Conservation (phyloP, 2,888 invertebrate genomes). For the Agriopis aurantiaria region DNA sequence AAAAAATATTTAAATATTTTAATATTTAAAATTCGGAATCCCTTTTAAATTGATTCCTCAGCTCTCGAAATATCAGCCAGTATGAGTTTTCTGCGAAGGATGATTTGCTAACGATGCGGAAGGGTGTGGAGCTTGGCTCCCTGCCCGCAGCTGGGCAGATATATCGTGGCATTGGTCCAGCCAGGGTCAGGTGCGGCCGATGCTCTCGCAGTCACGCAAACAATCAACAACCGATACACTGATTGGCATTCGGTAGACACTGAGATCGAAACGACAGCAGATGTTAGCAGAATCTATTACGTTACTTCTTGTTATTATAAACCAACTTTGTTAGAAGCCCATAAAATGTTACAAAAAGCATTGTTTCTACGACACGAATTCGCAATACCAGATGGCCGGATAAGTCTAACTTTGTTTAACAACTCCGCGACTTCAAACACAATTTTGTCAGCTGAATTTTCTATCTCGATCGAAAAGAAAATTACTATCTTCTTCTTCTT, state of each 20-base stretch:
- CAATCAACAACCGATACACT: constrained; percentile 52
- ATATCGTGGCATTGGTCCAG: constrained; percentile 84
- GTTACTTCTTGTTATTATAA: neutral
- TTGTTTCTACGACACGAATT: constrained; percentile 9
- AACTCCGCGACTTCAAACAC: constrained; percentile 15
- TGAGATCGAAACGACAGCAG: constrained; percentile 23
- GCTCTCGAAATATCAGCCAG: constrained; percentile 47
- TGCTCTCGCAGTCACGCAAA: constrained; percentile 72
- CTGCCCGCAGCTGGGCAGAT: constrained; percentile 69
- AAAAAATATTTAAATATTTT: too few relatives aligned
- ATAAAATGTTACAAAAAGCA: constrained; percentile 9
- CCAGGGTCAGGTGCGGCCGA: constrained; percentile 85
- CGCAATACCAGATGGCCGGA: constrained; percentile 13
- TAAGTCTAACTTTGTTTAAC: constrained; percentile 10
- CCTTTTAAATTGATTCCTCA: constrained; percentile 27
- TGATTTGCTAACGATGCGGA: constrained; percentile 79
- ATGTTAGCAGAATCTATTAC: constrained; percentile 20
- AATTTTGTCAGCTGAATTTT: constrained; percentile 5
- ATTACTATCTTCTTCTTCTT: neutral
- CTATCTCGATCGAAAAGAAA: constrained; percentile 7
- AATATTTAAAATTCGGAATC: constrained; percentile 19
- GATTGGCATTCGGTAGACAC: constrained; percentile 44
- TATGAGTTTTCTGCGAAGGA: constrained; percentile 62
- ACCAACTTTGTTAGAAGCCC: constrained; percentile 5
- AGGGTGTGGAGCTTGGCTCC: constrained; percentile 73